Evolutionary conservation across 2,888 invertebrate species (phyloP), one percentile per base, ranked within the genome.

Genomic region (Synergus japonicus): DNA sequence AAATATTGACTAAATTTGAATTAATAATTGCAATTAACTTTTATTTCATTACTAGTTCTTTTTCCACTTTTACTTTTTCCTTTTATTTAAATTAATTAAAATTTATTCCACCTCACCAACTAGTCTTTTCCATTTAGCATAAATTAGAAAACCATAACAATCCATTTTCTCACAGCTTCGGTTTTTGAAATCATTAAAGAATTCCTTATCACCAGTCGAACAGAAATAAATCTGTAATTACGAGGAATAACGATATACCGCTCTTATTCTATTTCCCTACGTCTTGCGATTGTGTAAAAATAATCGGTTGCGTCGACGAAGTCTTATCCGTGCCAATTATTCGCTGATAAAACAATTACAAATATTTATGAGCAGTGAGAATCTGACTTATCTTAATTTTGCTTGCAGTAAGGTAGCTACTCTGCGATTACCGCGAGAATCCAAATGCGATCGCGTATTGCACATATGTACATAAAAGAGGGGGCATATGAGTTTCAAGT

Each of bases 291-390:
- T 73, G 69, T 73, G 69, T 18, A 69, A 54, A 69, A 69, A 69
- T 69, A 49, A 49, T 54, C 69, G 69, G 22, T 29, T 15, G 15
- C 22, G 54, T 37, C 69, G 29, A 54, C 69, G 54, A 22, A 37
- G 15, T 73, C 69, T 73, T 73, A 73, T 73, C 69, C 69, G 18
- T 49, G 49, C 69, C 69, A 73, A 73, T 73, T 73, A 73, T 73
- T 73, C 69, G 37, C 49, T 37, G 69, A 73, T 73, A 73, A 73
- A 73, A 73, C 69, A 73, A 73, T 73, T 73, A 73, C 69, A 54
- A 73, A 73, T 73, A 73, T 73, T 73, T 73, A 73, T 73, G 69
- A 73, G 69, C 69, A 73, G 69, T 49, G 69, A 73, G 69, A 73
- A 73, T 73, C 69, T 73, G 54, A 73, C 69, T 73, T 73, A 73